These are phyloP conservation scores for Sialia sialis DNA, from an alignment of 2,113 vertebrate species.

Conservation along the genomic window DNA sequence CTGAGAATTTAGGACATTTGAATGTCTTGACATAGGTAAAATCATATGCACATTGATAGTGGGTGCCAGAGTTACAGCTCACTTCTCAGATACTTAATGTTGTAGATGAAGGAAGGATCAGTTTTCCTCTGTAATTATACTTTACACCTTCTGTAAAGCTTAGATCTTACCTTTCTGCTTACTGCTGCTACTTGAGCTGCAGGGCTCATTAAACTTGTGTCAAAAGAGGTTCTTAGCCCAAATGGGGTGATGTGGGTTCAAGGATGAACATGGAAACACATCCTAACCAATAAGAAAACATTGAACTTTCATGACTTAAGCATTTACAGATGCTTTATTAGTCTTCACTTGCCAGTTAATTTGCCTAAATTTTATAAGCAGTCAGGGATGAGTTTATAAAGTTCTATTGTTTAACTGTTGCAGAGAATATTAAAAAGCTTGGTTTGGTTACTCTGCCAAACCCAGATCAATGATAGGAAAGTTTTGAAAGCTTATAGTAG, in stretches of 20 bases:
- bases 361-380: neutral
- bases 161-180: neutral
- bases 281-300: neutral
- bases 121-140: neutral
- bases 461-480: neutral
- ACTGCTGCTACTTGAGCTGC: neutral
- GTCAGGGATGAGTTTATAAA: neutral
- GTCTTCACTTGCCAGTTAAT: neutral
- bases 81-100: neutral
- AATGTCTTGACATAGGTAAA: neutral
- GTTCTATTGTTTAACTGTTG: neutral
- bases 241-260: neutral
- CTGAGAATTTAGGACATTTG: neutral
- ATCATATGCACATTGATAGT: neutral
- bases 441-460: neutral
- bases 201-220: neutral
- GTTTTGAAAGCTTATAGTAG: neutral
- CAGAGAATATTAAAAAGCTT: neutral
- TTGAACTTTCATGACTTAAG: neutral
- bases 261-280: neutral
- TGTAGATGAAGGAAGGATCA: neutral
- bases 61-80: neutral
- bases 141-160: neutral
- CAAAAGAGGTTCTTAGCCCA: neutral
- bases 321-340: neutral